Percentiles rank a stretch among this genome's conserved stretches.
phyloP scores from a whole-genome alignment of 1,140 invertebrate species.

The Danaus melanippus region DNA sequence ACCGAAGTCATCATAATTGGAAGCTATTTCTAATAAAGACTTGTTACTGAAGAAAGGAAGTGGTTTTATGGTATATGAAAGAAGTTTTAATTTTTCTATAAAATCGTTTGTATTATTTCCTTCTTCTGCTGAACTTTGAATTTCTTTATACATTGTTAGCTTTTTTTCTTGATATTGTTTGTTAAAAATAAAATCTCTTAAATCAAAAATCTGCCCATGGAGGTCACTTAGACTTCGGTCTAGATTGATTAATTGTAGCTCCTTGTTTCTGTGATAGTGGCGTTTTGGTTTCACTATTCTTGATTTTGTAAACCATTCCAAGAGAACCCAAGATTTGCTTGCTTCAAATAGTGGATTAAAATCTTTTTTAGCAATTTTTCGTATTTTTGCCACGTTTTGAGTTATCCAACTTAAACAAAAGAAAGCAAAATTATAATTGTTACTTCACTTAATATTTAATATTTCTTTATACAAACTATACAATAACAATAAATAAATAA shows the following conservation, averaged over 20 bases:
- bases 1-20: slow-evolving; percentile 5
- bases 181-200: slow-evolving; percentile 39
- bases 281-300: slow-evolving; percentile 16
- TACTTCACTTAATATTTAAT: no score
- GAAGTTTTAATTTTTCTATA: not conserved
- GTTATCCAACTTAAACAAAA: slow-evolving; percentile 42
- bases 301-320: slow-evolving; percentile 31
- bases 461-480: no score
- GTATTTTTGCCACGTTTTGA: slow-evolving; percentile 32
- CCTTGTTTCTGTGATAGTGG: slow-evolving; percentile 1
- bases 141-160: slow-evolving; percentile 18
- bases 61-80: not conserved
- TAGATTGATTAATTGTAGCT: slow-evolving; percentile 21
- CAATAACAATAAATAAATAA: no score
- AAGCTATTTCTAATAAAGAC: slow-evolving; percentile 5
- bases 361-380: slow-evolving; percentile 19
- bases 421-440: not conserved
- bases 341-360: slow-evolving; percentile 30
- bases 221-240: slow-evolving; percentile 31
- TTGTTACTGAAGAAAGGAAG: slow-evolving; percentile 15
- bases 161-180: slow-evolving; percentile 26
- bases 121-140: slow-evolving; percentile 2
- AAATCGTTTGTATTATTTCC: slow-evolving; percentile 7
- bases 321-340: slow-evolving; percentile 29
- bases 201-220: slow-evolving; percentile 34